Base-by-base conservation (phyloP, 2,113 vertebrate species). In the Jacana jacana region DNA sequence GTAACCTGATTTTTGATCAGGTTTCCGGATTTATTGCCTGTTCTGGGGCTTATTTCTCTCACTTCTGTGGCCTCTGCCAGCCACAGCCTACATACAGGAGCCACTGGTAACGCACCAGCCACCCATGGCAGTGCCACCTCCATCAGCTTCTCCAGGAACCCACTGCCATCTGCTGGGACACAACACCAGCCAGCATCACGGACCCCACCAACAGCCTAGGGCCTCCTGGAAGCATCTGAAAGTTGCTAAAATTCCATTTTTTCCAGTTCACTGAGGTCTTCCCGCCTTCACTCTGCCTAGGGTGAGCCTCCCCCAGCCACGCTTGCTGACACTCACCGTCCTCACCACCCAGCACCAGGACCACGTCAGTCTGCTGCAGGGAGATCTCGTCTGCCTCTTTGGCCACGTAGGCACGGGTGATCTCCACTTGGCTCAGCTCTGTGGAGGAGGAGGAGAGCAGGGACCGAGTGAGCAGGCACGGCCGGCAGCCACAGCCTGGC, bases 371-470 rank as follows among this genome's bases (percentile, higher is more conserved):
- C 95, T 98, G 99, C 94, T 99, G 98, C 71, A 99, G 97, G 1
- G 99, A 98, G 25, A 99, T 58, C 97, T 99, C 99, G 0, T 99
- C 99, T 0, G 94, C 98, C 66, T 98, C 97, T 84, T 98, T 99
- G 5, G 99, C 99, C 89, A 99, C 95, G 94, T 99, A 99, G 7
- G 99, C 97, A 55, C 98, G 99, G 65, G 97, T 99, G 63, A 98
- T 93, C 96, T 99, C 99, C 58, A 98, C 99, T 78, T 99, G 99
- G 24, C 97, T 98, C 86, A 99, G 94, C 6, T 97, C 99, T 99
- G 83, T 35, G 48, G 79, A 25, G 52, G 48, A 25, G 52, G 48
- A 25, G 52, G 48, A 82, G 42, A 68, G 35, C 30, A 35, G 52
- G 55, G 60, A 64, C 52, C 1, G 2, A 13, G 40, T 73, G 58